Conservation (phyloP, 2,113 vertebrate species). For the Atherinomorus stipes region DNA sequence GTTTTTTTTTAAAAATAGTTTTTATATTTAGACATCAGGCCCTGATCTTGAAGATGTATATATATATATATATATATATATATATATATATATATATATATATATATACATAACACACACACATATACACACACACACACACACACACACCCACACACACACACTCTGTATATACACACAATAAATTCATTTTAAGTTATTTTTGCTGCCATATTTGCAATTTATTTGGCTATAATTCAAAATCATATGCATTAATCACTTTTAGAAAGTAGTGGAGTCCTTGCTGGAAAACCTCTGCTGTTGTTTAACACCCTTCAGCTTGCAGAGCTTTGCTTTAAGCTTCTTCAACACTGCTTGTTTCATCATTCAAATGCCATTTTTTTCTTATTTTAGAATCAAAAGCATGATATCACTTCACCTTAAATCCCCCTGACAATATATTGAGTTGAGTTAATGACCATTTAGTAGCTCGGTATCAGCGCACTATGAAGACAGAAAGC, state of each 20-base stretch:
- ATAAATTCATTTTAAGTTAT: no score
- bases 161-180: no score
- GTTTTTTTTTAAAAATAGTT: no score
- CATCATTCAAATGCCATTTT: neutral
- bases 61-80: no score
- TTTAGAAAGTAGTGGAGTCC: no score
- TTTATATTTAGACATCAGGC: no score
- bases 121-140: no score
- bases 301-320: neutral
- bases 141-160: no score
- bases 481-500: conserved; percentile 39
- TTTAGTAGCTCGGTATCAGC: conserved; percentile 43
- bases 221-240: neutral
- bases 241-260: neutral
- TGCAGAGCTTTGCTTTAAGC: neutral
- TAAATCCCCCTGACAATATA: conserved; percentile 33
- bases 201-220: no score
- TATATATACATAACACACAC: no score
- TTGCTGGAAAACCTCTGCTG: neutral
- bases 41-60: no score
- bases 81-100: no score
- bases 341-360: neutral
- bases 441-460: conserved; percentile 46
- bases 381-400: conserved; percentile 37
- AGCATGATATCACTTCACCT: conserved; percentile 13